phyloP scores from a whole-genome alignment of 2,113 vertebrate genomes.

The Lycaon pictus region DNA sequence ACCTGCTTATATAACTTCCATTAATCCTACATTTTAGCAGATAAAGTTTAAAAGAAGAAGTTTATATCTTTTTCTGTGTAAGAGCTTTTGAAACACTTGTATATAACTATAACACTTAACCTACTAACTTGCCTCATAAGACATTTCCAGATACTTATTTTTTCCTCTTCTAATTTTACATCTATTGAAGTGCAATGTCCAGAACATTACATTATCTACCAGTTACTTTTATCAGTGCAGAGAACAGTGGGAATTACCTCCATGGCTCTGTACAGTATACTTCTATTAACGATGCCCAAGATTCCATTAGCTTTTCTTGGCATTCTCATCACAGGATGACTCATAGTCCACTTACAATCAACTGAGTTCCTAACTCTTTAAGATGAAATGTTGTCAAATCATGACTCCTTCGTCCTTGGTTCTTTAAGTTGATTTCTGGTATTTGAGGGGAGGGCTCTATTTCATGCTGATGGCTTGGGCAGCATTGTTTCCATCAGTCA shows the following conservation, averaged over 20 bases:
- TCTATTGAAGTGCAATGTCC: background rate
- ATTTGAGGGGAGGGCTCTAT: conserved; percentile 5
- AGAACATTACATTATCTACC: conserved; percentile 36
- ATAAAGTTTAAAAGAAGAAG: conserved; percentile 20
- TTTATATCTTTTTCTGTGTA: conserved; percentile 5
- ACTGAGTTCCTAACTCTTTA: conserved; percentile 63
- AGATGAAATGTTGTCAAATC: conserved; percentile 71
- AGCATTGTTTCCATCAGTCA: conserved; percentile 2
- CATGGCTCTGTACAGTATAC: background rate
- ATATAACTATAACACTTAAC: background rate
- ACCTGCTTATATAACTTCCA: conserved; percentile 74
- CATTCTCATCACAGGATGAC: conserved; percentile 72
- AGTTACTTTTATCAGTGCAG: conserved; percentile 26
- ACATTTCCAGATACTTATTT: conserved; percentile 28
- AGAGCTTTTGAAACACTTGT: conserved; percentile 18
- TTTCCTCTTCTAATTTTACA: conserved; percentile 22
- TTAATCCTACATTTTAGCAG: conserved; percentile 72
- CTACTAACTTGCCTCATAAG: background rate
- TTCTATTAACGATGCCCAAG: conserved; percentile 71
- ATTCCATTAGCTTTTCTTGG: conserved; percentile 81
- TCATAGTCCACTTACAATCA: conserved; percentile 75
- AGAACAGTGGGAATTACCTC: background rate
- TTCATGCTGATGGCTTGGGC: background rate
- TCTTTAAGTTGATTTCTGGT: background rate
- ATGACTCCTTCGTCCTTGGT: conserved; percentile 72